Evolutionary conservation across 2,797 vertebrate genomes (phyloP).

Genomic region (Limnodromus scolopaceus): DNA sequence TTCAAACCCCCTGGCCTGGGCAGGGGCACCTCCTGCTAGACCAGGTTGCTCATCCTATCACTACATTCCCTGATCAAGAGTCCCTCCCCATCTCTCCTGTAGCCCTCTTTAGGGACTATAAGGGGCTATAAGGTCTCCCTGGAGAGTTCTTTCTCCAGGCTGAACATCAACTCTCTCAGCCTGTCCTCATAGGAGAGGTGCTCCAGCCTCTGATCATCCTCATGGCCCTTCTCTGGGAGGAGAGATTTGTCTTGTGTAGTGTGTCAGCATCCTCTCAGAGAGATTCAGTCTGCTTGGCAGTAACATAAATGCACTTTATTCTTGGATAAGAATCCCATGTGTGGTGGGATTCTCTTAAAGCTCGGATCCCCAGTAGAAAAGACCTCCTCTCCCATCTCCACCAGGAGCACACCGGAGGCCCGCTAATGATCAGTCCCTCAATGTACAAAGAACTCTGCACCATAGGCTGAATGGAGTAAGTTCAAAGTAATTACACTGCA

Average conservation of each 20-base stretch:
- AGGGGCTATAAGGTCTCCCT: neutral
- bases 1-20: neutral
- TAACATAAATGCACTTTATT: neutral
- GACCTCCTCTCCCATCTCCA: neutral
- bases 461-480: neutral
- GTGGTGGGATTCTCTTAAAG: neutral
- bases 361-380: fast-evolving
- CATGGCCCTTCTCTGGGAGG: neutral
- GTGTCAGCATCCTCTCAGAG: neutral
- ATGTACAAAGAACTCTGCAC: neutral
- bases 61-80: neutral
- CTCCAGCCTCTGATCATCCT: neutral
- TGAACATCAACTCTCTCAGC: neutral
- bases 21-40: neutral
- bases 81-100: neutral
- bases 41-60: neutral
- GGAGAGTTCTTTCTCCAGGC: neutral
- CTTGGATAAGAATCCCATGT: neutral
- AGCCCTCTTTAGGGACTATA: neutral
- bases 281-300: neutral
- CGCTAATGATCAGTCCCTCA: neutral
- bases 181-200: neutral
- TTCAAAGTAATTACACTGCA: neutral
- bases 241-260: neutral
- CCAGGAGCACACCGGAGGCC: neutral